Percentiles rank a stretch among this genome's conserved stretches.
Conservation (phyloP, 1,140 invertebrate species). For the Belonocnema kinseyi region DNA sequence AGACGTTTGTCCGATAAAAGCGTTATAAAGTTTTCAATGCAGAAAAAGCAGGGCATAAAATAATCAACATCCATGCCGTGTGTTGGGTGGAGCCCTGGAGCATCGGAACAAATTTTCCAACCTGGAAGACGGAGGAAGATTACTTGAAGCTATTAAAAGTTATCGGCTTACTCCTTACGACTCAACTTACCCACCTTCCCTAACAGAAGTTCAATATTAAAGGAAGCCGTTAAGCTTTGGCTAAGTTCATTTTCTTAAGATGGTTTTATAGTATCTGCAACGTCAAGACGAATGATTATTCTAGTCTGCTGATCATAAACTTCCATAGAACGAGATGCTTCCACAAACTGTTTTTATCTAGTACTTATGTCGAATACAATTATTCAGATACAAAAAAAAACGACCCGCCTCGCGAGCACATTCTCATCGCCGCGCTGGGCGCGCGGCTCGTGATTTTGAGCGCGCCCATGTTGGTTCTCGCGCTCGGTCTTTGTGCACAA, state of each 20-base stretch:
- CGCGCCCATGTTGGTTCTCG: too few relatives aligned
- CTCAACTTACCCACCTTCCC: conserved; percentile 45
- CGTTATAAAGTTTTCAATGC: conserved; percentile 22
- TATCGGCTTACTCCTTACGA: conserved; percentile 51
- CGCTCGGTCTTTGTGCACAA: too few relatives aligned
- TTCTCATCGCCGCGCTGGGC: too few relatives aligned
- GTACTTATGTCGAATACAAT: neutral
- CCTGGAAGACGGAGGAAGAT: conserved; percentile 51
- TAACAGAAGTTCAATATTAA: conserved; percentile 59
- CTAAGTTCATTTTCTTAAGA: conserved; percentile 60
- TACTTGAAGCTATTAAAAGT: conserved; percentile 62
- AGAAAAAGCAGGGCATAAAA: conserved; percentile 26
- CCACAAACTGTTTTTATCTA: neutral
- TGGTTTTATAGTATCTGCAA: conserved; percentile 47
- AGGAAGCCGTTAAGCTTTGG: conserved; percentile 55
- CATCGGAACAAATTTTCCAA: conserved; percentile 56
- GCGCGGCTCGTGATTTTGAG: too few relatives aligned
- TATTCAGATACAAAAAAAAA: conserved; percentile 27
- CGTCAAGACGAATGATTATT: conserved; percentile 52
- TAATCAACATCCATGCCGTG: conserved; percentile 21
- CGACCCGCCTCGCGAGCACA: too few relatives aligned
- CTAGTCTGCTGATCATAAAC: conserved; percentile 32
- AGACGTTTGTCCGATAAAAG: conserved; percentile 23
- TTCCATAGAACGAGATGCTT: conserved; percentile 32
- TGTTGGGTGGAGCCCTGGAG: conserved; percentile 18